Conservation (phyloP, 2,113 vertebrate genomes). For the Psettodes erumei region DNA sequence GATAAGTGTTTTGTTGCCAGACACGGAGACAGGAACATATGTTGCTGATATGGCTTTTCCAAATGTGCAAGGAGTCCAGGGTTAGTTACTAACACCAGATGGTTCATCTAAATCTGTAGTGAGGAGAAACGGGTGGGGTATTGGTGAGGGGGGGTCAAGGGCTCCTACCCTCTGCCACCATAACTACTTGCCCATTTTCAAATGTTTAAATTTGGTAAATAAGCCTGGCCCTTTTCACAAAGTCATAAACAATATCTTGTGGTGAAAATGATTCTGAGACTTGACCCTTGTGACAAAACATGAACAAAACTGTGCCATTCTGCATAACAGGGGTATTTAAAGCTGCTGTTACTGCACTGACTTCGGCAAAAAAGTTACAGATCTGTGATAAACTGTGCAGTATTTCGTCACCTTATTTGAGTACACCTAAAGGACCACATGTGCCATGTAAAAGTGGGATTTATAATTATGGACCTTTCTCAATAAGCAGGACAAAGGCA, state of each 20-base stretch:
- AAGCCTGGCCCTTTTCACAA: background rate
- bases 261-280: background rate
- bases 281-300: background rate
- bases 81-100: constrained; percentile 73
- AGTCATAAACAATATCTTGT: constrained; percentile 17
- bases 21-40: constrained; percentile 75
- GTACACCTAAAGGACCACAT: background rate
- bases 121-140: constrained; percentile 16
- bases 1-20: constrained; percentile 71
- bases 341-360: background rate
- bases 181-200: constrained; percentile 37
- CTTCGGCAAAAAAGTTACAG: background rate
- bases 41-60: constrained; percentile 71
- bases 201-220: constrained; percentile 12
- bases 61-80: constrained; percentile 70
- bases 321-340: background rate
- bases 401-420: background rate
- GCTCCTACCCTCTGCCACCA: constrained; percentile 45
- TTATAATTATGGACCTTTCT: background rate
- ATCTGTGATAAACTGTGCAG: background rate
- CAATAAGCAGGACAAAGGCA: background rate
- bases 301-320: background rate
- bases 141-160: constrained; percentile 28
- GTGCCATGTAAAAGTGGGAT: background rate
- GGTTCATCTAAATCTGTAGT: constrained; percentile 73